Evolutionary conservation across 2,888 invertebrate genomes (phyloP).

Genomic region (Trypoxylon attenuatum): DNA sequence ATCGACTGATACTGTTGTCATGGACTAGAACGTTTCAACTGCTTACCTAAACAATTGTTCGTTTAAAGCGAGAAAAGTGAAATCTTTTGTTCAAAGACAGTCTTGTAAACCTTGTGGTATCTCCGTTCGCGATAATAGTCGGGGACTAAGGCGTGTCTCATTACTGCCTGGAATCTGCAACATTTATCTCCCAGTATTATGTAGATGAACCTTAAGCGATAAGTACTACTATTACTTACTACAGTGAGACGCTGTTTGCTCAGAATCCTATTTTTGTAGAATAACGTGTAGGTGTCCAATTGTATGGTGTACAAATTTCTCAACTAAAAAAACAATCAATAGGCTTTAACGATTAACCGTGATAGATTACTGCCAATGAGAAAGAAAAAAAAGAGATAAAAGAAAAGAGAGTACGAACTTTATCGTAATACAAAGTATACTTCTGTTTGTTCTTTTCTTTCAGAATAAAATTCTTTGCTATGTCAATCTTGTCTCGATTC

Average conservation of each 20-base stretch:
- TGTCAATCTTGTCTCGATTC: neutral
- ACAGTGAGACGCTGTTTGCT: slow-evolving; percentile 62
- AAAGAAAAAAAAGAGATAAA: neutral
- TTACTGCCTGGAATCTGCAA: slow-evolving; percentile 64
- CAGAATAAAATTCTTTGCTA: neutral
- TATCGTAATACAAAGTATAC: slow-evolving; percentile 1
- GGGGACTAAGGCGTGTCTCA: slow-evolving; percentile 63
- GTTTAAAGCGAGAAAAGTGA: neutral
- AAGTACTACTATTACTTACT: slow-evolving; percentile 45
- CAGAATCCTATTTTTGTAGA: slow-evolving; percentile 63
- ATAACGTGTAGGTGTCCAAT: slow-evolving; percentile 44
- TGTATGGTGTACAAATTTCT: slow-evolving; percentile 11
- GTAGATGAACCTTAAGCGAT: slow-evolving; percentile 1
- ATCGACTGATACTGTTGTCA: too few relatives aligned
- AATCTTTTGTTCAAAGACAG: slow-evolving; percentile 52
- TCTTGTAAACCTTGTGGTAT: slow-evolving; percentile 65
- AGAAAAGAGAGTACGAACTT: slow-evolving; percentile 7
- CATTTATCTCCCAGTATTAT: slow-evolving; percentile 4
- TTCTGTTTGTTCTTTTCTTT: neutral
- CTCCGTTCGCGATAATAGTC: slow-evolving; percentile 59
- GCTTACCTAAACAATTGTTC: too few relatives aligned
- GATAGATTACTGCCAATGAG: neutral
- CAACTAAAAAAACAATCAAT: slow-evolving; percentile 17
- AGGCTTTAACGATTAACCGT: too few relatives aligned
- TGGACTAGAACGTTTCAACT: too few relatives aligned